These are phyloP conservation scores for Choristoneura rosaceana DNA, from an alignment of 2,888 invertebrate genomes.

Conservation along the genomic window DNA sequence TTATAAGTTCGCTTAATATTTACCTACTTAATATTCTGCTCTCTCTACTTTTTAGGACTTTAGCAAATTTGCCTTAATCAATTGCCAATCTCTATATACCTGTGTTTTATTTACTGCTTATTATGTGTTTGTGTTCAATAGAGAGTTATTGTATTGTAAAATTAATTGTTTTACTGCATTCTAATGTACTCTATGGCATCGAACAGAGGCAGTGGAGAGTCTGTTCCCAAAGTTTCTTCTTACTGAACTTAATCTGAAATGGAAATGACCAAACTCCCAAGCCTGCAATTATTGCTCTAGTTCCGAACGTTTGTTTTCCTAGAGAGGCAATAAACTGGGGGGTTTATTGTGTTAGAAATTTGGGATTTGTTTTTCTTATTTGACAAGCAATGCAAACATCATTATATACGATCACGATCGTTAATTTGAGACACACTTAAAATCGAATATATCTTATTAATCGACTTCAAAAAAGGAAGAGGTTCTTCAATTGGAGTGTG, in stretches of 20 bases:
- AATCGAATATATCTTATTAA: no score
- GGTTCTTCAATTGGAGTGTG: no score
- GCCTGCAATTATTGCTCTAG: constrained; percentile 40
- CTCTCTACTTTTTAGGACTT: no score
- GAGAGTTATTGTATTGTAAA: no score
- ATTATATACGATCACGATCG: no score
- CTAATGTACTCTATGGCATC: neutral
- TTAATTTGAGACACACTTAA: no score
- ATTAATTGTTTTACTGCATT: neutral
- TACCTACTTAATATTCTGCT: no score
- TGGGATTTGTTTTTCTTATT: constrained; percentile 12
- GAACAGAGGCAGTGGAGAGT: constrained; percentile 25
- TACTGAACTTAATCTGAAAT: constrained; percentile 40
- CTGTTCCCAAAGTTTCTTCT: constrained; percentile 31
- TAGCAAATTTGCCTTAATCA: no score
- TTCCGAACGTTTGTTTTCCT: constrained; percentile 36
- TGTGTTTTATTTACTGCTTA: neutral
- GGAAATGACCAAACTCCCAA: constrained; percentile 40
- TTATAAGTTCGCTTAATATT: no score
- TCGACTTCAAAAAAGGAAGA: no score
- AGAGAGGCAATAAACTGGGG: constrained; percentile 29
- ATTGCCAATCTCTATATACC: neutral
- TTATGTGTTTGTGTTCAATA: no score
- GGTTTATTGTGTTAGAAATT: constrained; percentile 22
- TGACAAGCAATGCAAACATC: no score